These are phyloP conservation scores for Choreutis nemorana DNA, from an alignment of 2,888 invertebrate genomes.

Conservation along the genomic window DNA sequence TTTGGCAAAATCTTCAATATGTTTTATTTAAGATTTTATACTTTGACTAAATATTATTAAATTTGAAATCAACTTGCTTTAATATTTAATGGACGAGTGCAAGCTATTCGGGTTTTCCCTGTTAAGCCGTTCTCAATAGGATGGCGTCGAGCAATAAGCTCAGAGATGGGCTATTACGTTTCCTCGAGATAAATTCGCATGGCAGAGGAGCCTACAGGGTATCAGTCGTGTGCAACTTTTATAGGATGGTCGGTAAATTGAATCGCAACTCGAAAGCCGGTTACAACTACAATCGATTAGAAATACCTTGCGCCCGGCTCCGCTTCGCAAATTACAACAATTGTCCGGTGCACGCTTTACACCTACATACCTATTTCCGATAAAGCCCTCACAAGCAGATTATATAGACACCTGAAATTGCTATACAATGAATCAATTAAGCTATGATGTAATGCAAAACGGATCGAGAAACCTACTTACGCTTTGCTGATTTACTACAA, in stretches of 20 bases:
- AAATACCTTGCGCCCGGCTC: constrained; percentile 24
- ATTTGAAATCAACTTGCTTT: no score
- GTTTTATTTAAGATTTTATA: no score
- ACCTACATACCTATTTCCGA: constrained; percentile 10
- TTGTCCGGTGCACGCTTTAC: no score
- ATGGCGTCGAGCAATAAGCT: constrained; percentile 61
- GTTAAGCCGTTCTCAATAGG: constrained; percentile 63
- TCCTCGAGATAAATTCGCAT: constrained; percentile 50
- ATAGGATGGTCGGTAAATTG: constrained; percentile 31
- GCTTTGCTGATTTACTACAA: no score
- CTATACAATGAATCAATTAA: no score
- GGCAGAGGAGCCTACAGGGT: constrained; percentile 31
- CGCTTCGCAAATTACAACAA: constrained; percentile 44
- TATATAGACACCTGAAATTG: no score
- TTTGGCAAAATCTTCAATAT: no score
- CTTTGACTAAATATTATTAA: no score
- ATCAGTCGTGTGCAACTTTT: constrained; percentile 43
- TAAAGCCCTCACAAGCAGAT: no score
- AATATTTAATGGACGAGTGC: no score
- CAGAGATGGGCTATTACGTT: constrained; percentile 57
- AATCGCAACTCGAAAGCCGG: constrained; percentile 21
- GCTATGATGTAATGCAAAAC: no score
- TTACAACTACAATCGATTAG: constrained; percentile 50
- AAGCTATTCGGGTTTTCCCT: constrained; percentile 59
- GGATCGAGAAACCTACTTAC: no score